Evolutionary conservation across 2,113 vertebrate genomes (phyloP), one percentile per base, ranked within the genome.

Genomic region (Phasianus colchicus): DNA sequence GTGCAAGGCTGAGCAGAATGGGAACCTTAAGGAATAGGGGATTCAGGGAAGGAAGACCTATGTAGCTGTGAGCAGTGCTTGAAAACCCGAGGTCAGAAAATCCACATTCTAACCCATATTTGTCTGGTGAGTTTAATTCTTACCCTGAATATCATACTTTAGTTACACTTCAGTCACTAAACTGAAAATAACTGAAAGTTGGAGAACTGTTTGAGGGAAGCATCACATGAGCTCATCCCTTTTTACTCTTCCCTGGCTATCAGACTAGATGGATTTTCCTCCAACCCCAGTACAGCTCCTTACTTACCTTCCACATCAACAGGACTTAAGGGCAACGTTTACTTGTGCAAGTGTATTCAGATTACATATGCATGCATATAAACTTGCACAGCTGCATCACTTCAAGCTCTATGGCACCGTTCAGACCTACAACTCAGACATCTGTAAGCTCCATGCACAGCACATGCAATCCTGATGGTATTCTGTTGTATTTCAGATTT

Each of bases 161-260:
- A 29, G 36, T 0, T 0, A 64, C 32, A 47, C 22, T 52, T 72
- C n/a, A 76, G 63, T 30, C 93, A 79, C 71, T 79, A 87, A 87
- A 57, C 63, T 63, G 75, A 87, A 89, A 76, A 73, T 76, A 85
- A 94, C 10, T 64, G 60, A 48, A 85, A 87, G 74, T 63, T 88
- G 71, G 58, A 91, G 66, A 81, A 89, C 47, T 57, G 40, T 57
- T 52, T 78, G 48, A 69, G 42, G 25, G 27, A 91, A 83, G 34
- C 30, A 89, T 57, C 84, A 72, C 61, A 61, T 57, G 47, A 8
- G 71, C 36, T 65, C 72, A 66, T 64, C 48, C 71, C 72, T 43
- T 43, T 92, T 87, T 40, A 83, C 27, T 48, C 38, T 87, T 94
- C 58, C 71, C 19, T 4, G 9, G 30, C 82, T 87, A 61, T 64